Evolutionary conservation across 2,797 vertebrate genomes (phyloP).

Genomic region (Anisognathus igniventris): DNA sequence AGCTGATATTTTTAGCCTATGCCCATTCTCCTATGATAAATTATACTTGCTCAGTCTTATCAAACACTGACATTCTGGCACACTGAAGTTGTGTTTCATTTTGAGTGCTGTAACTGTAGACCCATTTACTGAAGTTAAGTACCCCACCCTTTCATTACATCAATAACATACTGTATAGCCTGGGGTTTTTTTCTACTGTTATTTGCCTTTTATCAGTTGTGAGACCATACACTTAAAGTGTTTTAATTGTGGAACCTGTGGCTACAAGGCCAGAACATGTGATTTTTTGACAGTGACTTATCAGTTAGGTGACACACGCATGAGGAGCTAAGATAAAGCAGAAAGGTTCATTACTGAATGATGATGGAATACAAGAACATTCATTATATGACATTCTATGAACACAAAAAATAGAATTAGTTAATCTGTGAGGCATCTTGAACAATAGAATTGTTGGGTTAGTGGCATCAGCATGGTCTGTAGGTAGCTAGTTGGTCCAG

Average conservation of each 20-base stretch:
- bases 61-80: background rate
- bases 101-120: background rate
- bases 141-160: background rate
- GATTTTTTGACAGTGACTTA: background rate
- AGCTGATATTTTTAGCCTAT: background rate
- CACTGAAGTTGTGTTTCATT: background rate
- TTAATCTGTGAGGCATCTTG: background rate
- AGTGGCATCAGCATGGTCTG: background rate
- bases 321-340: slow-evolving; percentile 5
- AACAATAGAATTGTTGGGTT: background rate
- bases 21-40: background rate
- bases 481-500: background rate
- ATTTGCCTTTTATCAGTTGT: background rate
- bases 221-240: background rate
- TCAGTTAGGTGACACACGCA: background rate
- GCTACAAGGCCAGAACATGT: background rate
- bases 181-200: background rate
- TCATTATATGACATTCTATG: background rate
- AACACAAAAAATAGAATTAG: background rate
- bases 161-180: background rate
- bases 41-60: background rate
- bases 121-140: background rate
- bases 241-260: background rate
- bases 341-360: background rate
- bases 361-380: background rate